phyloP scores from a whole-genome alignment of 2,797 vertebrate genomes.

The Lepilemur septentrionalis region DNA sequence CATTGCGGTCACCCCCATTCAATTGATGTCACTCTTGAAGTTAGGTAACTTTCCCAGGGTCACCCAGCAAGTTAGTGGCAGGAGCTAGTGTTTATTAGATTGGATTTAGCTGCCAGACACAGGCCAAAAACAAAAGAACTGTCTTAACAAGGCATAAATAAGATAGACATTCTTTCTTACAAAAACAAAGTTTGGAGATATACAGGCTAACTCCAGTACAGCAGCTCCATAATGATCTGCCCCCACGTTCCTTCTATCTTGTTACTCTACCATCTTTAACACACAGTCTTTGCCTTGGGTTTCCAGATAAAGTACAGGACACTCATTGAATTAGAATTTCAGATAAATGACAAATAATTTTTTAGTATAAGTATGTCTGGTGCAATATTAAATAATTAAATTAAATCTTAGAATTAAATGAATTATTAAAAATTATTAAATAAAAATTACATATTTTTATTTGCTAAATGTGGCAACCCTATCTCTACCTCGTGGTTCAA shows the following conservation, averaged over 20 bases:
- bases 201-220: neutral
- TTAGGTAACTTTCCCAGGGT: slow-evolving; percentile 2
- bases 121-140: neutral
- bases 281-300: neutral
- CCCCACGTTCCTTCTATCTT: neutral
- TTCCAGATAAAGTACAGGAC: slow-evolving; percentile 17
- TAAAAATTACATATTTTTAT: neutral
- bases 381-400: neutral
- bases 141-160: neutral
- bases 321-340: neutral
- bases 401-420: neutral
- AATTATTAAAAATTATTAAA: neutral
- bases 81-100: neutral
- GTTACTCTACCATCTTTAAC: neutral
- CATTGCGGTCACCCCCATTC: neutral
- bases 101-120: neutral
- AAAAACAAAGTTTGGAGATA: slow-evolving; percentile 22
- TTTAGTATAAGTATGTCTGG: neutral
- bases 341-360: neutral
- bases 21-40: neutral
- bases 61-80: neutral
- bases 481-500: neutral
- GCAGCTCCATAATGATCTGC: neutral
- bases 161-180: neutral
- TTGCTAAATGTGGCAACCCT: neutral